phyloP scores from a whole-genome alignment of 2,888 invertebrate genomes.

The Stegana nigrithorax region DNA sequence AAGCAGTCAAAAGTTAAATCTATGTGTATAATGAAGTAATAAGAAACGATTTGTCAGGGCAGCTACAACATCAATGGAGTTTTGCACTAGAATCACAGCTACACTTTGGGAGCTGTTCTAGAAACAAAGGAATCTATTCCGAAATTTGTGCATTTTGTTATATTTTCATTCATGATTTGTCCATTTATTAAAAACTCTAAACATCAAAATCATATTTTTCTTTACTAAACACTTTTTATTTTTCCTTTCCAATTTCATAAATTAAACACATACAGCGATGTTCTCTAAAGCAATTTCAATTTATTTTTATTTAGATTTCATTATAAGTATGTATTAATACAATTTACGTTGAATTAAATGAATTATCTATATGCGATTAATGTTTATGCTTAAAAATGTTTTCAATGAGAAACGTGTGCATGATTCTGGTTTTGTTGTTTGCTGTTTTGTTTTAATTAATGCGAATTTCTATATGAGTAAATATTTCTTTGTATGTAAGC shows the following conservation, averaged over 20 bases:
- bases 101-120: no score
- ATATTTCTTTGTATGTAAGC: slow-evolving; percentile 30
- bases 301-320: slow-evolving; percentile 49
- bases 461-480: slow-evolving; percentile 15
- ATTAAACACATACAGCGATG: neutral
- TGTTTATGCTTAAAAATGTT: slow-evolving; percentile 1
- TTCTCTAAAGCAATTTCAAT: slow-evolving; percentile 53
- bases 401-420: slow-evolving; percentile 29
- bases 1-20: no score
- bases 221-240: neutral
- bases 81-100: no score
- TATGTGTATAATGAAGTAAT: no score
- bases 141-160: no score
- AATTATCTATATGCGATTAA: neutral
- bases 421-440: slow-evolving; percentile 20
- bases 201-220: no score
- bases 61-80: no score
- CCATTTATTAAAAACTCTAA: no score
- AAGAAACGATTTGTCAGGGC: no score
- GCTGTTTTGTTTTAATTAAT: neutral
- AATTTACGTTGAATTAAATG: slow-evolving; percentile 9
- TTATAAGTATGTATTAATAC: slow-evolving; percentile 39
- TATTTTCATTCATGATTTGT: no score
- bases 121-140: no score
- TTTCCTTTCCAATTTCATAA: neutral